A percentile compares a stretch with the other conserved stretches of the same genome.
These are phyloP conservation scores for Artibeus jamaicensis DNA, from an alignment of 2,797 vertebrate genomes.

Conservation along the genomic window DNA sequence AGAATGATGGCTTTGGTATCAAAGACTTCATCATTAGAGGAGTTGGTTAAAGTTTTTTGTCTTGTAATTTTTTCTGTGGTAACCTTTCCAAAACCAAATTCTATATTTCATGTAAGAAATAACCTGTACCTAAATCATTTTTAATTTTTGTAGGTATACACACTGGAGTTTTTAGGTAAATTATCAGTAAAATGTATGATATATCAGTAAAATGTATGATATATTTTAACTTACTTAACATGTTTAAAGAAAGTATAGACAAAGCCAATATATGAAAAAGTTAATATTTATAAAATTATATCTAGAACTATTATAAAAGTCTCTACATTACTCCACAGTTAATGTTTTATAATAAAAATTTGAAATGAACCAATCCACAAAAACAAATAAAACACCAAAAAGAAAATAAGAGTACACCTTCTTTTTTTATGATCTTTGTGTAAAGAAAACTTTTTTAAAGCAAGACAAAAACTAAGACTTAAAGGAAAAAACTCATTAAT, in stretches of 20 bases:
- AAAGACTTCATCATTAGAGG: constrained; percentile 3
- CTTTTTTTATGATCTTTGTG: neutral
- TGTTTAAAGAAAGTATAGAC: neutral
- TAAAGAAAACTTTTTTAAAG: neutral
- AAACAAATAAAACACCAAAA: neutral
- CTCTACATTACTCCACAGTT: neutral
- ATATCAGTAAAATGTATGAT: neutral
- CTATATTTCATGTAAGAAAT: neutral
- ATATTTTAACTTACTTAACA: neutral
- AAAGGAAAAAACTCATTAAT: neutral
- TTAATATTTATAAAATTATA: neutral
- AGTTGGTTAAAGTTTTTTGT: constrained; percentile 48
- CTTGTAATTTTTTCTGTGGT: constrained; percentile 30
- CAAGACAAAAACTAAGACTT: neutral
- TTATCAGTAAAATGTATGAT: neutral
- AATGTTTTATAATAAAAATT: neutral
- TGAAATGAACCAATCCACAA: neutral
- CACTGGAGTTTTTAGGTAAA: neutral
- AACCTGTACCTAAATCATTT: neutral
- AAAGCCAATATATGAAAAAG: neutral
- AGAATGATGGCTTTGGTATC: neutral
- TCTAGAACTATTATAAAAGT: neutral
- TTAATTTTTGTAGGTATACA: neutral
- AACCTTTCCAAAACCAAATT: neutral
- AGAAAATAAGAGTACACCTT: neutral